Evolutionary conservation across 2,113 vertebrate genomes (phyloP).

Genomic region (Amphilophus citrinellus): DNA sequence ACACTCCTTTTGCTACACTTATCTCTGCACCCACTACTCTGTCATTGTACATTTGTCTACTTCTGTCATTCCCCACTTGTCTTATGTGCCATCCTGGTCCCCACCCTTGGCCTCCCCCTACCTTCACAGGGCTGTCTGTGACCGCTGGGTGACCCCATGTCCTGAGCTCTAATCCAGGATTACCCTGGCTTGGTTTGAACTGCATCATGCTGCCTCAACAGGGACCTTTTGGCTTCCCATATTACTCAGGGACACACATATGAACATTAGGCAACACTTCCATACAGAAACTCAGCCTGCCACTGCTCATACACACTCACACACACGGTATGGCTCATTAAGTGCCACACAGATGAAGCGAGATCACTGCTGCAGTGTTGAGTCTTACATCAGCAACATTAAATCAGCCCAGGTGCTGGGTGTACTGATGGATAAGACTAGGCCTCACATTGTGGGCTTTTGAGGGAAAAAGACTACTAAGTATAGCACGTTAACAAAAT

Average conservation of each 20-base stretch:
- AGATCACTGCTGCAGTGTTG: neutral
- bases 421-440: constrained; percentile 20
- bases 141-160: constrained; percentile 69
- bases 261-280: constrained; percentile 26
- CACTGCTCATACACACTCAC: neutral
- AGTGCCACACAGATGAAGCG: constrained; percentile 4
- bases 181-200: constrained; percentile 61
- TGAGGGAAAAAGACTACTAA: constrained; percentile 57
- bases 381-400: constrained; percentile 31
- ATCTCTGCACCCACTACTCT: neutral
- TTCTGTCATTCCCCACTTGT: constrained; percentile 24
- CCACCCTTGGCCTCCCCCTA: constrained; percentile 39
- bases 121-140: constrained; percentile 49
- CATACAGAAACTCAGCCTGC: neutral
- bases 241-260: constrained; percentile 28
- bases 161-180: constrained; percentile 77
- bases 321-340: neutral
- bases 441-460: constrained; percentile 51
- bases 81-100: constrained; percentile 23
- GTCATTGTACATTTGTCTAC: constrained; percentile 14
- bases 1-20: neutral
- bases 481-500: constrained; percentile 69
- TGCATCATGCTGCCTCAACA: constrained; percentile 31
- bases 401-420: constrained; percentile 43
- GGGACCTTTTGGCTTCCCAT: constrained; percentile 33